Base-by-base conservation (phyloP, 2,113 vertebrate genomes). In the Excalfactoria chinensis region DNA sequence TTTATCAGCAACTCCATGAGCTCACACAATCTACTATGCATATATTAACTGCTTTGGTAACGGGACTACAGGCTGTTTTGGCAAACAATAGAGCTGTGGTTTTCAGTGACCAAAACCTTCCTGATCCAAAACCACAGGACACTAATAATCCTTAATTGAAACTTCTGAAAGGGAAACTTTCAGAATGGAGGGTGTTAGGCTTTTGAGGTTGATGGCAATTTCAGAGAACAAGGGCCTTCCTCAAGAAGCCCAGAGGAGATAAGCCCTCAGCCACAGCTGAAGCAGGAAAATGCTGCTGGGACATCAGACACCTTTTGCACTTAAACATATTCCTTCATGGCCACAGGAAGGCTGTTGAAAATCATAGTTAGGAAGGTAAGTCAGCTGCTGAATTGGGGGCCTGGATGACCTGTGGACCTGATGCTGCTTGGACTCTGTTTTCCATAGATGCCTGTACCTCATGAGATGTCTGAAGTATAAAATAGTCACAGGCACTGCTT, bases 371-470 rank as follows among this genome's bases (percentile, higher is more conserved):
- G 13, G 11, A 7, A 72, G 28, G 28, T n/a, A 74, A 88, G 19
- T 41, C 41, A 62, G 3, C 20, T 67, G 30, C 32, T 46, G 62
- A 21, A 17, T 48, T 60, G 41, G 0, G 2, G 26, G 28, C 32
- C 37, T 37, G 37, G 37, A 37, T 37, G 37, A 72, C 44, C 3
- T 34, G 46, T 19, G 90, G 19, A 71, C 20, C 17, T 2, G 1
- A 22, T 46, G 32, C 28, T 23, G 15, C 13, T 71, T 8, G 18
- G 20, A 12, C 1, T 0, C 0, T 1, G 0, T 84, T 44, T 60
- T 48, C 44, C 23, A 63, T 13, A 41, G 13, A 16, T 13, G 20
- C 1, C 25, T 0, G 0, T 8, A 67, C 32, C 43, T 59, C 9
- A 37, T 67, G 62, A 77, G 51, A 30, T 62, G 37, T 53, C 56